Base-by-base conservation (phyloP, 2,797 vertebrate genomes). In the Petrocephalus schoutedeni region DNA sequence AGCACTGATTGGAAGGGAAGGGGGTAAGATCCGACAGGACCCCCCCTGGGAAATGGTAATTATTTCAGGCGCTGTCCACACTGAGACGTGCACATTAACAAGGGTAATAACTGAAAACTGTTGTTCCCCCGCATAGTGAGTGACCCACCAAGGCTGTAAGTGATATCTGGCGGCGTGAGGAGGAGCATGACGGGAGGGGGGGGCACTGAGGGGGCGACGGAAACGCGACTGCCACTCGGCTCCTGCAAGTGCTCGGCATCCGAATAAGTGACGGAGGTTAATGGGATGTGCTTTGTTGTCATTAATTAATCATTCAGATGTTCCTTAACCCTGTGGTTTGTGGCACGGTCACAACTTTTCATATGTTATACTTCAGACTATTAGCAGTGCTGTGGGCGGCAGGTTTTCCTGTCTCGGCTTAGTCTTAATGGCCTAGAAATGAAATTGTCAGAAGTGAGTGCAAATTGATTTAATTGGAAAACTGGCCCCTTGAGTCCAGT, bases 381-480 rank as follows among this genome's bases (percentile, higher is more conserved):
- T 49, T 82, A 3, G 89, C 89, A 3, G 58, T 89, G 89, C 90
- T 92, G 90, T 91, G 90, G 89, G 92, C 90, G 86, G 56, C 4
- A 88, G 85, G 28, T 51, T 86, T 54, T 45, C 41, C 54, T 7
- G 2, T 58, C 23, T 41, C 36, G 93, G 93, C 94, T 95, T 93
- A 93, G 93, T 95, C 94, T 95, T 96, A 96, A 96, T 94, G 94
- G 94, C 45, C 94, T 93, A 89, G 89, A 91, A 93, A 94, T 93
- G 93, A 95, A 96, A 95, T 96, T 95, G 95, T 95, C 95, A 96
- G 96, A 96, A 95, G 94, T 91, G 91, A 94, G 95, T 95, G 95
- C 95, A 95, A 96, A 96, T 96, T 94, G 91, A 86, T 94, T 93
- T 95, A 95, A 96, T 96, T 96, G 94, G 94, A 95, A 77, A 94